Conservation (phyloP, 2,888 invertebrate genomes). For the Euplexia lucipara region DNA sequence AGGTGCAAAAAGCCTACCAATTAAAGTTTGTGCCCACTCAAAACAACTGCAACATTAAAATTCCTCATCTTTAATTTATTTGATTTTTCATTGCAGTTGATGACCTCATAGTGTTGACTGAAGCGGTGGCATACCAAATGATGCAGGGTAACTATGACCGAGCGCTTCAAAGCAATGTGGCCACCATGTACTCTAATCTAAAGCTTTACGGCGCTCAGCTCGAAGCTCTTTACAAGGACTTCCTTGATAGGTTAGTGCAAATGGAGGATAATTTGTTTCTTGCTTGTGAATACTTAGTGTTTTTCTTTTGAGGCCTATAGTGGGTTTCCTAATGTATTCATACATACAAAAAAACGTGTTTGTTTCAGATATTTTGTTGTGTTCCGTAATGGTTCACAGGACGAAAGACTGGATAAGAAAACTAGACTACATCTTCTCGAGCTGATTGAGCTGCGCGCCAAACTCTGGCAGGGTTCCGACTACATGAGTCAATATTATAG, state of each 20-base stretch:
- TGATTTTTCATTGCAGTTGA: constrained; percentile 91
- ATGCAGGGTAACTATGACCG: constrained; percentile 94
- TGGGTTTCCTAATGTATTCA: neutral
- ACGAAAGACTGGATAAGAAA: constrained; percentile 96
- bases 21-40: too few relatives aligned
- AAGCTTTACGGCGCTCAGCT: constrained; percentile 95
- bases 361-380: constrained; percentile 94
- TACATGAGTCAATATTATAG: constrained; percentile 96
- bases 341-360: constrained; percentile 71
- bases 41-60: neutral
- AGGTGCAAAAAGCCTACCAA: too few relatives aligned
- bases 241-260: constrained; percentile 92
- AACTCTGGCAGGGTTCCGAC: constrained; percentile 97
- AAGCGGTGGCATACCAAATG: constrained; percentile 95
- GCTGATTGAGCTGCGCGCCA: constrained; percentile 97
- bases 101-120: constrained; percentile 95
- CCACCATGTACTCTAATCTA: constrained; percentile 95
- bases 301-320: neutral
- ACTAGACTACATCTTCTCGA: constrained; percentile 97
- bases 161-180: constrained; percentile 93
- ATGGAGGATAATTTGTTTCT: neutral
- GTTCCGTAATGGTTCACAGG: constrained; percentile 97
- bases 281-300: neutral
- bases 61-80: neutral
- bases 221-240: constrained; percentile 96